phyloP scores from a whole-genome alignment of 2,113 vertebrate species.

The Pao palembangensis region DNA sequence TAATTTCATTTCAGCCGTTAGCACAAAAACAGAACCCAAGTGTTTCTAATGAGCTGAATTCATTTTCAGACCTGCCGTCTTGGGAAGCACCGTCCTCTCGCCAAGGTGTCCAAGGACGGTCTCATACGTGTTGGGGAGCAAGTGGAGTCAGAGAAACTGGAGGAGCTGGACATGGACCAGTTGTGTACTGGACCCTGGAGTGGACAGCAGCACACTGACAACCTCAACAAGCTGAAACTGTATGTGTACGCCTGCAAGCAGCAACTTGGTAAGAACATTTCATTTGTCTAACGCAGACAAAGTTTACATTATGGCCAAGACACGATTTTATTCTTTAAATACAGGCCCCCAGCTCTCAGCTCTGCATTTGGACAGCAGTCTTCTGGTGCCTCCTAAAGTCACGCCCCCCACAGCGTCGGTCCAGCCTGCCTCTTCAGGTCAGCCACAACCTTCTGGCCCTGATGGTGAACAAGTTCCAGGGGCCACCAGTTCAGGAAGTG shows the following conservation, averaged over 20 bases:
- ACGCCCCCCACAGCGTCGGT: slow-evolving; percentile 69
- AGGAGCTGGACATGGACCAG: slow-evolving; percentile 84
- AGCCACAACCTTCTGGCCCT: slow-evolving; percentile 56
- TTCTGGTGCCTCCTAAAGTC: slow-evolving; percentile 84
- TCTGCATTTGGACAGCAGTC: slow-evolving; percentile 87
- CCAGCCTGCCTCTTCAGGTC: slow-evolving; percentile 59
- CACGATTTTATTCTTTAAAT: not conserved
- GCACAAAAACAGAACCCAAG: not conserved
- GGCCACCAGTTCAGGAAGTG: slow-evolving; percentile 59
- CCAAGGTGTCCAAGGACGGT: slow-evolving; percentile 90
- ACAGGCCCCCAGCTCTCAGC: slow-evolving; percentile 90
- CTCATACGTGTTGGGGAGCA: slow-evolving; percentile 87
- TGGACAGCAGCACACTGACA: slow-evolving; percentile 86
- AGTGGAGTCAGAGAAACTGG: slow-evolving; percentile 74
- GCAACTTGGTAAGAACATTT: slow-evolving; percentile 81
- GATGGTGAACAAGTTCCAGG: slow-evolving; percentile 69
- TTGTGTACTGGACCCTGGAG: slow-evolving; percentile 87
- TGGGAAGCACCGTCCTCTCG: slow-evolving; percentile 93
- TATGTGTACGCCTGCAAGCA: slow-evolving; percentile 91
- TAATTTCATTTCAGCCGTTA: not conserved
- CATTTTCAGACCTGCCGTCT: slow-evolving; percentile 86
- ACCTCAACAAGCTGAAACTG: slow-evolving; percentile 91
- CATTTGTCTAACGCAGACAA: not conserved
- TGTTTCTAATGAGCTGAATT: not conserved
- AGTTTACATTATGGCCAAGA: not conserved